phyloP scores from a whole-genome alignment of 2,797 vertebrate species.

The Sebastes taczanowskii region DNA sequence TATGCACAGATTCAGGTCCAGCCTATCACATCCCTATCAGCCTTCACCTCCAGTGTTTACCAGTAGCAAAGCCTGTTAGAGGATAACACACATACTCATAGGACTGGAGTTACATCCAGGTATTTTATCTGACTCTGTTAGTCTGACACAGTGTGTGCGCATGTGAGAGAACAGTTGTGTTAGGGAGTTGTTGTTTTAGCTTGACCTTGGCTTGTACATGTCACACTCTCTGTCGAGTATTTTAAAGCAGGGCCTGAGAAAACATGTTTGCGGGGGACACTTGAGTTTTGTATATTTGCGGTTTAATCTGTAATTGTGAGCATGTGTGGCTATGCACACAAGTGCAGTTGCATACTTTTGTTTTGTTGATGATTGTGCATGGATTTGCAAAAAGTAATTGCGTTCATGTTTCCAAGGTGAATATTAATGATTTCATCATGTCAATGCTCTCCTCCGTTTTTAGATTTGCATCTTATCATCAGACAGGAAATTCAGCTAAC shows the following conservation, averaged over 20 bases:
- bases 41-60: neutral
- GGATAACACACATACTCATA: neutral
- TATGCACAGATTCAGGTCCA: neutral
- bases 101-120: neutral
- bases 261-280: neutral
- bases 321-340: neutral
- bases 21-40: neutral
- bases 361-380: neutral
- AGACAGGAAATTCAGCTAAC: conserved; percentile 14
- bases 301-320: neutral
- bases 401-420: neutral
- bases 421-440: neutral
- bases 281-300: neutral
- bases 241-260: conserved; percentile 3
- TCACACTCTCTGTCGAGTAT: neutral
- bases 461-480: conserved; percentile 6
- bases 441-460: neutral
- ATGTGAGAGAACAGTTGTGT: neutral
- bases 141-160: neutral
- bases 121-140: neutral
- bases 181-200: neutral
- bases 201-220: conserved; percentile 1
- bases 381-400: neutral
- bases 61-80: neutral
- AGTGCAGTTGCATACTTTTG: neutral